A percentile compares a stretch with the other conserved stretches of the same genome.
Evolutionary conservation across 2,797 vertebrate species (phyloP).

Genomic region (Pelobates cultripes): DNA sequence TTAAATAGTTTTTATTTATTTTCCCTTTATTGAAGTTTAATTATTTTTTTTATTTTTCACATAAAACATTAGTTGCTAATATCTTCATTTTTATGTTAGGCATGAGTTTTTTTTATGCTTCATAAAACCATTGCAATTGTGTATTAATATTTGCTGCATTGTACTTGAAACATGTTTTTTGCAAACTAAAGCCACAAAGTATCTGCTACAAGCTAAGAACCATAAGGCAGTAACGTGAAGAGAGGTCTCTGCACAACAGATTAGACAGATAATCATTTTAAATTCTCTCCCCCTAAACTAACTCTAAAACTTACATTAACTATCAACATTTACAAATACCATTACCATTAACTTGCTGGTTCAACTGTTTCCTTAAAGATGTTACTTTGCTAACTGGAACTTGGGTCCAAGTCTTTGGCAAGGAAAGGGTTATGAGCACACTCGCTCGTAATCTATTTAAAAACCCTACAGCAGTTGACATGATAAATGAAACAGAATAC

Average conservation of each 20-base stretch:
- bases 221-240: too few species aligned
- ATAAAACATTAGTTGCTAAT: too few species aligned
- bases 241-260: background rate
- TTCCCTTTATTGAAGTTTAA: too few species aligned
- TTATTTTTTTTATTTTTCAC: too few species aligned
- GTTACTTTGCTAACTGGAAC: background rate
- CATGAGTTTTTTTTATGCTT: too few species aligned
- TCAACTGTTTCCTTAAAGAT: constrained; percentile 5
- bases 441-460: constrained; percentile 72
- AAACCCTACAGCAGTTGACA: constrained; percentile 66
- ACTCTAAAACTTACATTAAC: background rate
- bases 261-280: background rate
- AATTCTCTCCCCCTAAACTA: background rate
- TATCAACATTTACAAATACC: constrained; percentile 34
- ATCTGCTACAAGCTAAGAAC: too few species aligned
- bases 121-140: too few species aligned
- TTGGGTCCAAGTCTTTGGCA: background rate
- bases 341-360: constrained; percentile 6
- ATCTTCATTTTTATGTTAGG: too few species aligned
- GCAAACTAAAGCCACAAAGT: too few species aligned
- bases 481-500: constrained; percentile 78
- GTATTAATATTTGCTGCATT: too few species aligned
- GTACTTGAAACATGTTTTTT: too few species aligned
- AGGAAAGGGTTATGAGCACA: constrained; percentile 49
- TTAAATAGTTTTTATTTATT: too few species aligned